Percentiles rank a stretch among this genome's conserved stretches.
phyloP scores from a whole-genome alignment of 2,888 invertebrate species.

The Exephanes ischioxanthus region DNA sequence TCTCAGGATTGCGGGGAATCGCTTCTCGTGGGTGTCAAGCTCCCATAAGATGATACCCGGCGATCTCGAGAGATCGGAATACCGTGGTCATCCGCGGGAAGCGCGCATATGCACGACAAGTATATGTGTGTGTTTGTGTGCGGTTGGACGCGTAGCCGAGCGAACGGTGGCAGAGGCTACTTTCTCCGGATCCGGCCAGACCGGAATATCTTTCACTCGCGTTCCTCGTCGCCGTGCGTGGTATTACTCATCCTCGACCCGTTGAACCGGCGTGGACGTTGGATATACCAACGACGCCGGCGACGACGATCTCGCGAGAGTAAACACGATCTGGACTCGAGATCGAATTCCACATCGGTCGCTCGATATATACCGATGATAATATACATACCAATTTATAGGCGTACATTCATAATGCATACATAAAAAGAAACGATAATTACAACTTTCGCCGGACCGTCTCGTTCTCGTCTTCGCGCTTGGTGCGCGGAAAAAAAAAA shows the following conservation, averaged over 20 bases:
- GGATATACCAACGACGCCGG: slow-evolving; percentile 2
- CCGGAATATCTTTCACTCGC: slow-evolving; percentile 75
- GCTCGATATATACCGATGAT: background rate
- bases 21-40: slow-evolving; percentile 42
- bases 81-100: slow-evolving; percentile 35
- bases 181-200: slow-evolving; percentile 76
- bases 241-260: slow-evolving; percentile 72
- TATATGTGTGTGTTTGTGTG: slow-evolving; percentile 5
- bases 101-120: background rate
- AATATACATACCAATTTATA: background rate
- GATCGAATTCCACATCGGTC: slow-evolving; percentile 52
- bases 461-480: slow-evolving; percentile 2
- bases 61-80: slow-evolving; percentile 45
- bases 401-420: slow-evolving; percentile 23
- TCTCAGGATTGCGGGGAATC: slow-evolving; percentile 42
- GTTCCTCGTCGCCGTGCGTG: slow-evolving; percentile 32
- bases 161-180: slow-evolving; percentile 66
- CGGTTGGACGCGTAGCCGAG: slow-evolving; percentile 8
- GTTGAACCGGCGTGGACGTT: slow-evolving; percentile 41
- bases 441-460: slow-evolving; percentile 48
- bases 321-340: slow-evolving; percentile 46
- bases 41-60: slow-evolving; percentile 19
- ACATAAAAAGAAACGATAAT: slow-evolving; percentile 15
- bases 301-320: slow-evolving; percentile 37
- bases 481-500: background rate